Conservation (phyloP, 2,888 invertebrate species). For the Drymonia ruficornis region DNA sequence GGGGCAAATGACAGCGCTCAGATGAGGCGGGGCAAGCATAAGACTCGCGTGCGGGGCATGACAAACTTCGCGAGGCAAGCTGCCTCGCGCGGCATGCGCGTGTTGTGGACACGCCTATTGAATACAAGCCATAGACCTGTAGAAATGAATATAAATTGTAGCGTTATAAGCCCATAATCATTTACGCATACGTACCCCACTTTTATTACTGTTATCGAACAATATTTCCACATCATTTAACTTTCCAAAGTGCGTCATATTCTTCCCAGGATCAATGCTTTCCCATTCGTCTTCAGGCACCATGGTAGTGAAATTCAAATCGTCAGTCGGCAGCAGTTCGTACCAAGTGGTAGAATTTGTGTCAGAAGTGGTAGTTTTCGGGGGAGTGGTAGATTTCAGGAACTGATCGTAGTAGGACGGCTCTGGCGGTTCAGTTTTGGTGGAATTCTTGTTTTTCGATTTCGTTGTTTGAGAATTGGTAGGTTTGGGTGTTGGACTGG, state of each 20-base stretch:
- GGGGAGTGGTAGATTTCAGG: conserved; percentile 66
- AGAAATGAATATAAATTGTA: too few relatives aligned
- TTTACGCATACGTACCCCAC: conserved; percentile 65
- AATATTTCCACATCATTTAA: conserved; percentile 79
- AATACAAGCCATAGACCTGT: too few relatives aligned
- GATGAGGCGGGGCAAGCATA: too few relatives aligned
- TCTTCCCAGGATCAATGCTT: conserved; percentile 58
- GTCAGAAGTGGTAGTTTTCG: conserved; percentile 49
- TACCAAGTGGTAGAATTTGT: conserved; percentile 71
- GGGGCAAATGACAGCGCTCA: too few relatives aligned
- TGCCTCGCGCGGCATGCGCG: too few relatives aligned
- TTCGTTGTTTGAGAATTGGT: conserved; percentile 36
- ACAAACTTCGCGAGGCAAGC: too few relatives aligned
- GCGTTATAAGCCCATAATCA: too few relatives aligned
- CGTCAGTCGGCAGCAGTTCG: conserved; percentile 64
- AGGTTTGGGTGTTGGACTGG: conserved; percentile 51
- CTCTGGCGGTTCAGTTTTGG: conserved; percentile 64
- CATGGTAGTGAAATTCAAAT: conserved; percentile 56
- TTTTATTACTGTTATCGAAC: conserved; percentile 59
- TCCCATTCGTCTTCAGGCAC: conserved; percentile 76
- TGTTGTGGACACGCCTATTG: too few relatives aligned
- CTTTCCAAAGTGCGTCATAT: conserved; percentile 60
- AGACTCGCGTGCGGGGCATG: too few relatives aligned
- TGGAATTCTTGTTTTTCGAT: conserved; percentile 43
- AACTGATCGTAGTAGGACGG: conserved; percentile 78